Evolutionary conservation across 2,113 vertebrate species (phyloP), one percentile per base, ranked within the genome.

Genomic region (Pardalotus punctatus): DNA sequence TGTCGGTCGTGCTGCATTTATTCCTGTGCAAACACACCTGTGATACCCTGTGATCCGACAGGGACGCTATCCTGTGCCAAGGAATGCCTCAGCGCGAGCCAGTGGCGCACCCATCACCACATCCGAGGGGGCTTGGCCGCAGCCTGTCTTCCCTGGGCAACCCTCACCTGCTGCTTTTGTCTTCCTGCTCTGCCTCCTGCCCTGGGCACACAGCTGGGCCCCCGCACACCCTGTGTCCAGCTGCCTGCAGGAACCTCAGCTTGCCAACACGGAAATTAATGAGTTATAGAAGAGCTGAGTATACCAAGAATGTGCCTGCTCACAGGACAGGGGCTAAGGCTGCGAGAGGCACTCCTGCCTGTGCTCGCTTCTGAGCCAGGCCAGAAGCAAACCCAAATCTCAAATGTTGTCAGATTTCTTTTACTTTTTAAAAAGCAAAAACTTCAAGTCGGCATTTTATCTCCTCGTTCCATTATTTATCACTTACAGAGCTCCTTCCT

Each of bases 251-350:
- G 65, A 5, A 7, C 56, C 33, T 10, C 0, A 1, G 5, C 61
- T 35, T 62, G 57, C 40, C 53, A 85, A 11, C 65, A 38, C 0
- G 1, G 53, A 45, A 76, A 56, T 79, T 14, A 67, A 9, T 3
- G 27, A 70, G 71, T 71, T 82, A 28, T 7, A 79, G 56, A 60
- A 61, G 51, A 79, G 45, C 27, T 13, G 29, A 54, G 48, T 28
- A 20, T 0, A 10, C 62, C 3, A 1, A 61, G n/a, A 50, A 61
- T 0, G 0, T 0, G 1, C 16, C 65, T 0, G 1, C 22, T 24
- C 21, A 14, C 0, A 8, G 60, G 65, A 74, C 1, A 1, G 69
- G 74, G 35, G 65, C 70, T 81, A 3, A 2, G 27, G 33, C 33
- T 47, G 38, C 0, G 3, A 58, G 69, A 87, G 10, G 33, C 54